Conservation (phyloP, 2,888 invertebrate species). For the Lepidochitona cinerea region DNA sequence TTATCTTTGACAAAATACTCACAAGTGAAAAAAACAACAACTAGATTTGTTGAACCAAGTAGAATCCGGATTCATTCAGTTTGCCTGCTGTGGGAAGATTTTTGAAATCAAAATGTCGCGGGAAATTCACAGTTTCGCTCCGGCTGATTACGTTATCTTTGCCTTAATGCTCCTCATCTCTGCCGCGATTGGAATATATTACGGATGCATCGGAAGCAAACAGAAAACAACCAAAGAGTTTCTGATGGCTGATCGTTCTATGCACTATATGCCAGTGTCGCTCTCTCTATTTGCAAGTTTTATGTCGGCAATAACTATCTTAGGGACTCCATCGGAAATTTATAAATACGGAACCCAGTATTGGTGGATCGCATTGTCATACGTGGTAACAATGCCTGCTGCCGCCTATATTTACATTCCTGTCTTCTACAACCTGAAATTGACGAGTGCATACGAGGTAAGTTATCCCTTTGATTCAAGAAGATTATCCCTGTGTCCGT, state of each 20-base stretch:
- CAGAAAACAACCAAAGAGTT: constrained; percentile 38
- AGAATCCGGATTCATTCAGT: no score
- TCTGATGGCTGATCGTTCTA: constrained; percentile 28
- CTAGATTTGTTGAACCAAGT: no score
- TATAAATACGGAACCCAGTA: constrained; percentile 28
- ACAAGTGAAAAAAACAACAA: no score
- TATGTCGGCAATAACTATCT: constrained; percentile 37
- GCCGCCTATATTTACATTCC: constrained; percentile 39
- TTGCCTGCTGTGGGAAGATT: no score
- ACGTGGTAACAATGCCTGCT: constrained; percentile 26
- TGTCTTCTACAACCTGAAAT: constrained; percentile 30
- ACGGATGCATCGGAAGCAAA: constrained; percentile 34
- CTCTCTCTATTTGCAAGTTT: constrained; percentile 38
- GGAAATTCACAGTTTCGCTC: not conserved
- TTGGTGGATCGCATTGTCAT: constrained; percentile 32
- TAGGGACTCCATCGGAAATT: constrained; percentile 27
- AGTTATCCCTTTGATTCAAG: no score
- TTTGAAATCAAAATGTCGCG: not conserved
- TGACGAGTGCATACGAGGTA: constrained; percentile 39
- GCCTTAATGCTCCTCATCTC: constrained; percentile 31
- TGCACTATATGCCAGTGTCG: constrained; percentile 36
- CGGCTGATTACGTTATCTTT: constrained; percentile 38
- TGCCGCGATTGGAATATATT: constrained; percentile 37
- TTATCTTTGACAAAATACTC: no score
- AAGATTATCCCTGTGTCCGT: no score